Conservation (phyloP, 2,113 vertebrate genomes). For the Bufo bufo region DNA sequence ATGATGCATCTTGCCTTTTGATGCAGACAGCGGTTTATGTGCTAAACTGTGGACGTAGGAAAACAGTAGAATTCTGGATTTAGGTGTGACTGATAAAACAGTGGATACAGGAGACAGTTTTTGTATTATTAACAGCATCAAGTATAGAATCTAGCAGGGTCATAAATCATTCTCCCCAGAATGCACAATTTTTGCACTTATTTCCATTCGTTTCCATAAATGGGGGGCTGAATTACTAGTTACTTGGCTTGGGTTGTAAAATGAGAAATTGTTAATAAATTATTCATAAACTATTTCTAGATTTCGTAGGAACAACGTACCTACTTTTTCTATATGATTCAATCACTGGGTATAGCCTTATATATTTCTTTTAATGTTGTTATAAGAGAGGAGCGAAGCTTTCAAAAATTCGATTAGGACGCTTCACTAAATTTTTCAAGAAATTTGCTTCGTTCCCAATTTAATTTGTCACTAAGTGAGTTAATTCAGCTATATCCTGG, state of each 20-base stretch:
- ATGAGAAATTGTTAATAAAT: slow-evolving; percentile 18
- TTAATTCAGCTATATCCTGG: too few relatives aligned
- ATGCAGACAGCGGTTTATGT: not conserved
- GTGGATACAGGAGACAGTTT: not conserved
- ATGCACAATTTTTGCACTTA: not conserved
- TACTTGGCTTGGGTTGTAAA: not conserved
- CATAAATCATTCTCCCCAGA: not conserved
- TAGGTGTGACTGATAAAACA: not conserved
- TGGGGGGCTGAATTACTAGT: not conserved
- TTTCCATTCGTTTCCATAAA: slow-evolving; percentile 13
- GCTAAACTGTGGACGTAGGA: not conserved
- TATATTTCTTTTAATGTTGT: not conserved
- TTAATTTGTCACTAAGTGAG: too few relatives aligned
- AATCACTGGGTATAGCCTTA: not conserved
- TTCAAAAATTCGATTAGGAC: too few relatives aligned
- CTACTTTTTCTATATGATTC: not conserved
- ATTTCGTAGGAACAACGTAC: not conserved
- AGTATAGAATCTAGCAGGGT: not conserved
- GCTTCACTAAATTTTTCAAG: too few relatives aligned
- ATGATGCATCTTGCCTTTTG: not conserved
- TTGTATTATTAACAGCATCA: not conserved
- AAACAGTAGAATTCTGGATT: not conserved
- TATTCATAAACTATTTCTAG: not conserved
- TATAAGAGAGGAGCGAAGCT: not conserved
- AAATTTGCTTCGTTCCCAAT: too few relatives aligned